Percentiles rank a stretch among this genome's conserved stretches.
phyloP scores from a whole-genome alignment of 2,888 invertebrate genomes.

The Hymenopus coronatus region DNA sequence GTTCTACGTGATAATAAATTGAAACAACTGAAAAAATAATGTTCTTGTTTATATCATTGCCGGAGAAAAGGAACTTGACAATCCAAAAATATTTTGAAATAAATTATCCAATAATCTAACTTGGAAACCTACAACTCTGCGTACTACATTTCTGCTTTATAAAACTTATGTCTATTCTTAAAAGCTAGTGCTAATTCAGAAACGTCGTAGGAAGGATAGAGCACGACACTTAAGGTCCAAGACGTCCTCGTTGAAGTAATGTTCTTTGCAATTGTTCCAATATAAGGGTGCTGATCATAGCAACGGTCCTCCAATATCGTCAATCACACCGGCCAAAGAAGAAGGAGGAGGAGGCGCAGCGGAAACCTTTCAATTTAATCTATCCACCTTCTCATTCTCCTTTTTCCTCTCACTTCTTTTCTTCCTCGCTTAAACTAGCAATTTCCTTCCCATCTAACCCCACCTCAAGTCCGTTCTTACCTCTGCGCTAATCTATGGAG shows the following conservation, averaged over 20 bases:
- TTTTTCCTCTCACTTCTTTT: not conserved
- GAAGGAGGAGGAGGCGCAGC: not conserved
- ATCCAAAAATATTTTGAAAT: too few relatives aligned
- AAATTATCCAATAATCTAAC: too few relatives aligned
- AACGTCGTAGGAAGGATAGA: not conserved
- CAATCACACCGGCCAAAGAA: not conserved
- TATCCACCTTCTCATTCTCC: not conserved
- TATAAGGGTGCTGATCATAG: not conserved
- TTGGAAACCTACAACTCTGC: too few relatives aligned
- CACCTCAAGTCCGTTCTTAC: not conserved
- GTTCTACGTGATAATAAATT: too few relatives aligned
- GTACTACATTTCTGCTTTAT: too few relatives aligned
- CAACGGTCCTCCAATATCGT: not conserved
- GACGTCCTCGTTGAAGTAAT: not conserved
- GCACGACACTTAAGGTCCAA: not conserved
- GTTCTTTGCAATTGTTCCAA: not conserved
- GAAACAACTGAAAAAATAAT: too few relatives aligned
- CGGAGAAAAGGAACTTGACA: rapidly evolving
- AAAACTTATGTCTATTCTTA: not conserved
- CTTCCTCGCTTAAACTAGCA: constrained; percentile 9
- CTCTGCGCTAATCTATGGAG: constrained; percentile 15
- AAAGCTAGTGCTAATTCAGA: not conserved
- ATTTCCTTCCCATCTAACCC: constrained; percentile 13
- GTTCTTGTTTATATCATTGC: too few relatives aligned
- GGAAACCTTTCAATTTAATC: constrained; percentile 19